Conservation (phyloP, 2,888 invertebrate genomes). For the Eurytoma californica region DNA sequence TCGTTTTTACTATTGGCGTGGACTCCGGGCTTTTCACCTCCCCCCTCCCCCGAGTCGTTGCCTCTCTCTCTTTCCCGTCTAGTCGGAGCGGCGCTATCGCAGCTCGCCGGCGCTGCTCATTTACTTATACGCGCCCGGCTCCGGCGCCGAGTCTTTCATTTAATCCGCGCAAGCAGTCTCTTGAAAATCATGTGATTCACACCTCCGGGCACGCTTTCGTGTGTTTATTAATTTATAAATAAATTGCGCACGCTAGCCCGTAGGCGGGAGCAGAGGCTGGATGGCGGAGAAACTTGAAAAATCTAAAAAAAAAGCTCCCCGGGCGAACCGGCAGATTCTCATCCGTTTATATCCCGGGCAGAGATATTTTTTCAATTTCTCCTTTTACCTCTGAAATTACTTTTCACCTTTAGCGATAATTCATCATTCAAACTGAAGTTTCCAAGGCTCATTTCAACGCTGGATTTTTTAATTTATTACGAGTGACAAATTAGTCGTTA, state of each 20-base stretch:
- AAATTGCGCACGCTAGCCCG: not conserved
- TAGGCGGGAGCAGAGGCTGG: not conserved
- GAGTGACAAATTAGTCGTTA: no score
- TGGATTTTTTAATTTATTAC: no score
- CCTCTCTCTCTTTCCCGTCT: conserved; percentile 45
- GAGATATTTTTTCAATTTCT: no score
- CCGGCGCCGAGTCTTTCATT: not conserved
- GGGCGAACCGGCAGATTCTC: no score
- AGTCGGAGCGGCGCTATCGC: conserved; percentile 51
- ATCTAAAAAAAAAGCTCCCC: no score
- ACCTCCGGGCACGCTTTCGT: conserved; percentile 7
- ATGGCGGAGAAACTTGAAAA: not conserved
- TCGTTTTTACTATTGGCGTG: conserved; percentile 43
- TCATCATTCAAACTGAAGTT: no score
- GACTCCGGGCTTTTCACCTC: not conserved
- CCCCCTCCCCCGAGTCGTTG: conserved; percentile 36
- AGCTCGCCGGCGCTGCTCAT: conserved; percentile 39
- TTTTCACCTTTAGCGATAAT: no score
- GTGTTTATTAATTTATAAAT: conserved; percentile 29
- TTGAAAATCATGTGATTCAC: conserved; percentile 19
- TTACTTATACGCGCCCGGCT: conserved; percentile 24
- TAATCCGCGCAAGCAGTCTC: conserved; percentile 21
- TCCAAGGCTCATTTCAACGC: no score
- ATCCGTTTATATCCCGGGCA: no score
- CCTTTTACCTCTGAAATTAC: no score